Evolutionary conservation across 1,140 invertebrate genomes (phyloP).

Genomic region (Zaprionus nigranus): DNA sequence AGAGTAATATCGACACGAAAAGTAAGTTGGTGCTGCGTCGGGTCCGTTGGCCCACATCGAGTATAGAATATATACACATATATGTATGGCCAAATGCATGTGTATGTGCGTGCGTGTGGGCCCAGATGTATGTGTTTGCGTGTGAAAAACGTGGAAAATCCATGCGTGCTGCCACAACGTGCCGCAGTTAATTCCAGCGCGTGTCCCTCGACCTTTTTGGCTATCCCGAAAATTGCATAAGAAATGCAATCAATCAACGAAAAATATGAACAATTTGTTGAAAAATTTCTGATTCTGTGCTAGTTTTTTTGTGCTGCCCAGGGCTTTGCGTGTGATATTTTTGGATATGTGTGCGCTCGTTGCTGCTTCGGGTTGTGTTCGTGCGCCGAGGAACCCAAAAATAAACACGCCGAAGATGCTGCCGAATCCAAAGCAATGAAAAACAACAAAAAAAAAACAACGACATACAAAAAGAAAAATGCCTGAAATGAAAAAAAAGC

Average conservation of each 20-base stretch:
- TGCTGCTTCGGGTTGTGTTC: constrained; percentile 59
- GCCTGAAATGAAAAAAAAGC: constrained; percentile 9
- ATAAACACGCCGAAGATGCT: constrained; percentile 75
- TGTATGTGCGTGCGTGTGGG: constrained; percentile 10
- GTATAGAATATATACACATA: constrained; percentile 71
- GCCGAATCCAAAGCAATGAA: constrained; percentile 48
- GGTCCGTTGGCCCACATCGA: constrained; percentile 65
- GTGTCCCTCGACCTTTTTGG: not conserved
- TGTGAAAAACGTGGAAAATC: constrained; percentile 77
- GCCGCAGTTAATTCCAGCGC: constrained; percentile 53
- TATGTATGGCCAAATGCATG: constrained; percentile 51
- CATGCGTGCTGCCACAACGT: constrained; percentile 50
- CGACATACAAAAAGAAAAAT: constrained; percentile 8
- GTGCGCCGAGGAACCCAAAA: constrained; percentile 61
- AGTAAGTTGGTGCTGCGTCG: constrained; percentile 71
- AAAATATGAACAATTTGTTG: constrained; percentile 68
- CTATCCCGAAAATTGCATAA: constrained; percentile 62
- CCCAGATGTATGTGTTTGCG: constrained; percentile 16
- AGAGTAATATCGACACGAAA: constrained; percentile 83
- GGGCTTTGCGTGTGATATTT: constrained; percentile 81
- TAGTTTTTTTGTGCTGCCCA: constrained; percentile 78
- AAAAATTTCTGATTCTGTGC: constrained; percentile 61
- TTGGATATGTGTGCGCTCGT: constrained; percentile 79
- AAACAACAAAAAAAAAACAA: constrained; percentile 33
- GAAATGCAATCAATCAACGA: constrained; percentile 66